Evolutionary conservation across 2,797 vertebrate genomes (phyloP).

Genomic region (Silurus aristotelis): DNA sequence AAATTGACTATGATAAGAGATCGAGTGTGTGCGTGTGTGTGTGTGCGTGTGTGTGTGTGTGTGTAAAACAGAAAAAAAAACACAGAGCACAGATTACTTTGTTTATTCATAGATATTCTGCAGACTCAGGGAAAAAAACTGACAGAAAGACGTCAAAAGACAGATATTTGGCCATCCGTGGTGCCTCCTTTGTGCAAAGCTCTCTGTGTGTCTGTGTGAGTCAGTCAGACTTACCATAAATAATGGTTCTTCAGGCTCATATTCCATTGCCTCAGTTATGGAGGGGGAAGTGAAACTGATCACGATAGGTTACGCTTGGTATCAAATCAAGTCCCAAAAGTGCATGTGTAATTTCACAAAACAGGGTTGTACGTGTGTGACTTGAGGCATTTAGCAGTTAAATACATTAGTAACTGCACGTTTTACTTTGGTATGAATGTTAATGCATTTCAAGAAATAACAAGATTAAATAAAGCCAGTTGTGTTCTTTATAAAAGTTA

Average conservation of each 20-base stretch:
- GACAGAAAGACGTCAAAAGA: conserved; percentile 32
- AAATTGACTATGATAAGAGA: not conserved
- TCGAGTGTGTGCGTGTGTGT: not conserved
- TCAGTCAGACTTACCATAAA: conserved; percentile 38
- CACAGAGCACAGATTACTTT: conserved; percentile 29
- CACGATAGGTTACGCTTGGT: not conserved
- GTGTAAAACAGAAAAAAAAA: not conserved
- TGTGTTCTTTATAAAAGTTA: not conserved
- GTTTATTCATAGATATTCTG: conserved; percentile 51
- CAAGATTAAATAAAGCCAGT: not conserved
- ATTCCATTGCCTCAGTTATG: conserved; percentile 23
- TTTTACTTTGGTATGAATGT: not conserved
- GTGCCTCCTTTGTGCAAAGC: conserved; percentile 38
- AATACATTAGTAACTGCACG: not conserved
- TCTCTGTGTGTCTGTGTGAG: conserved; percentile 28
- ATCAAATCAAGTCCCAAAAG: conserved; percentile 13
- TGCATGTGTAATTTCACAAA: not conserved
- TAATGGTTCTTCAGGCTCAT: conserved; percentile 27
- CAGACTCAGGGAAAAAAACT: conserved; percentile 47
- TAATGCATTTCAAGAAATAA: not conserved
- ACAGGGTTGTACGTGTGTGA: not conserved
- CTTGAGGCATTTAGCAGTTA: not conserved
- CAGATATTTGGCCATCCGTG: conserved; percentile 39
- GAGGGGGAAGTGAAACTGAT: conserved; percentile 5
- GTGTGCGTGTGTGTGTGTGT: not conserved